These are phyloP conservation scores for Vireo altiloquus DNA, from an alignment of 2,113 vertebrate species.

Conservation along the genomic window DNA sequence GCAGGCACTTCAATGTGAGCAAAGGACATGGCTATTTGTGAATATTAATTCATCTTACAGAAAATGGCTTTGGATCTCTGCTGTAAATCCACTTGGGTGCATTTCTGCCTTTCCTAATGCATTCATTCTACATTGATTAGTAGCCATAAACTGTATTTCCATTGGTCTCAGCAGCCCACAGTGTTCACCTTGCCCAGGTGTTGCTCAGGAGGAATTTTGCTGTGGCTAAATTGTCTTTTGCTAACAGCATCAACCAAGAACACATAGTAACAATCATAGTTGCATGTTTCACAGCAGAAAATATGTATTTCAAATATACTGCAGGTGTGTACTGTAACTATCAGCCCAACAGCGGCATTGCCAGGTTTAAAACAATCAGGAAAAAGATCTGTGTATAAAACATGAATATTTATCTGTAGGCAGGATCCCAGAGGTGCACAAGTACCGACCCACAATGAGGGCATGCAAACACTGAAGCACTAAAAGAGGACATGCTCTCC, in stretches of 20 bases:
- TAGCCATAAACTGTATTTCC: neutral
- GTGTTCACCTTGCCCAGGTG: neutral
- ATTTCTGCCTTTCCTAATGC: neutral
- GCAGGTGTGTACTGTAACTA: neutral
- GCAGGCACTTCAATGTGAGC: neutral
- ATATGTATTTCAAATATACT: neutral
- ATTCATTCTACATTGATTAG: neutral
- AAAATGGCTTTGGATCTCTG: neutral
- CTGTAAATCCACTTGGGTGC: neutral
- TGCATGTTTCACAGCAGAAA: constrained; percentile 2
- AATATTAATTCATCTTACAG: neutral
- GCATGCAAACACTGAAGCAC: neutral
- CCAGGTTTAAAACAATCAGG: neutral
- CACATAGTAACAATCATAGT: neutral
- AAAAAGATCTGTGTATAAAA: neutral
- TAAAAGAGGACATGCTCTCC: neutral
- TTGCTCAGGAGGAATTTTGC: neutral
- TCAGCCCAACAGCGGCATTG: neutral
- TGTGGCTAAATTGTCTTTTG: neutral
- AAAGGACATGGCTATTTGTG: neutral
- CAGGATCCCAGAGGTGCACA: neutral
- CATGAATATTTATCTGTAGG: neutral
- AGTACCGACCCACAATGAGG: neutral
- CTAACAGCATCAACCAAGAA: neutral
- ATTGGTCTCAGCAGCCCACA: neutral